Evolutionary conservation across 2,113 vertebrate species (phyloP).

Genomic region (Garra rufa): DNA sequence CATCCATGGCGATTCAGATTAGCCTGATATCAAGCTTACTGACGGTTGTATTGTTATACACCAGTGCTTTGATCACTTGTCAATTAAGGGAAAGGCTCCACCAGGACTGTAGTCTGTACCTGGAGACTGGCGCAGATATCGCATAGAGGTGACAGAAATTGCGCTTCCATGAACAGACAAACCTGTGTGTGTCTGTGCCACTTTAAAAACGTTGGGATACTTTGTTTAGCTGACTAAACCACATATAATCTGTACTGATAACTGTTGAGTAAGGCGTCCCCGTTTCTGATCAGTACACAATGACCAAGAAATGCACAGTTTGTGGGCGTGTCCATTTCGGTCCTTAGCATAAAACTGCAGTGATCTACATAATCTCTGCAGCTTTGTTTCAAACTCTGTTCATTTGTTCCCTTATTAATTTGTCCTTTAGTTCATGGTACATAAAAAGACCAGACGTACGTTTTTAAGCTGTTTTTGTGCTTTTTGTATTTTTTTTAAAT

Average conservation of each 20-base stretch:
- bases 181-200: neutral
- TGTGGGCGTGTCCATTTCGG: neutral
- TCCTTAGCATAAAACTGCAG: neutral
- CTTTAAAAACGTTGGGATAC: neutral
- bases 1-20: neutral
- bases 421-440: neutral
- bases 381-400: neutral
- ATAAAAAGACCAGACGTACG: neutral
- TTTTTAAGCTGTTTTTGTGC: neutral
- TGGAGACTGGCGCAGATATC: conserved; percentile 13
- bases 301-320: neutral
- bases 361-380: neutral
- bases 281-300: neutral
- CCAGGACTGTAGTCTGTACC: conserved; percentile 5
- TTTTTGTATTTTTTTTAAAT: neutral
- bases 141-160: conserved; percentile 13
- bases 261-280: neutral
- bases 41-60: conserved; percentile 49
- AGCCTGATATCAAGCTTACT: conserved; percentile 11
- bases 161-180: neutral
- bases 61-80: conserved; percentile 44
- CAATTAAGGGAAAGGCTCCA: conserved; percentile 39
- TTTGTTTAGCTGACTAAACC: neutral
- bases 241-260: neutral
- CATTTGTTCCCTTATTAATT: neutral